Evolutionary conservation across 2,888 invertebrate genomes (phyloP).

Genomic region (Macrophya alboannulata): DNA sequence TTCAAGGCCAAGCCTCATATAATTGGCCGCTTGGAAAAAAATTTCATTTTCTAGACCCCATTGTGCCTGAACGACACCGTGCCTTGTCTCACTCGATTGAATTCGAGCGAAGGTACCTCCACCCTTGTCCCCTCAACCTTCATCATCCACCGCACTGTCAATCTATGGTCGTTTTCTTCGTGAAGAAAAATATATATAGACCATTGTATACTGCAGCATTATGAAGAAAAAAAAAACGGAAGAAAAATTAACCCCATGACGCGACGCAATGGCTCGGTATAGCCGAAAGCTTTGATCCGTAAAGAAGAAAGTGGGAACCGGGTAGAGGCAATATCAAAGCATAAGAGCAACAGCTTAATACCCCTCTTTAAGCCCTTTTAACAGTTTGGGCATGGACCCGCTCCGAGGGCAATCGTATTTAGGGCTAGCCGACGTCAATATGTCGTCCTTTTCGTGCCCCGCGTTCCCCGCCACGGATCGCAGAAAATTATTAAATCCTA

Average conservation of each 20-base stretch:
- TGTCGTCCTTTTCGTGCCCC: conserved; percentile 27
- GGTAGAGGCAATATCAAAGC: conserved; percentile 37
- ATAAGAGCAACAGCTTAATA: conserved; percentile 32
- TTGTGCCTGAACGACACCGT: conserved; percentile 36
- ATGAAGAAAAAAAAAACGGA: not conserved
- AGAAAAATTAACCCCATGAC: not conserved
- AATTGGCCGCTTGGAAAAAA: conserved; percentile 48
- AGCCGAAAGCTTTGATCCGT: not conserved
- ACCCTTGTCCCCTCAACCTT: conserved; percentile 1
- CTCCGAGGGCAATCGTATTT: conserved; percentile 25
- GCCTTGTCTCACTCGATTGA: conserved; percentile 41
- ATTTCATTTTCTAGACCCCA: conserved; percentile 45
- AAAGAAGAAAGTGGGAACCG: not conserved
- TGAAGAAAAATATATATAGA: not conserved
- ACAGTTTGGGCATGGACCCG: not conserved
- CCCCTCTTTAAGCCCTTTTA: conserved; percentile 39
- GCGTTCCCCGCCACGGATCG: not conserved
- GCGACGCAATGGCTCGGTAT: not conserved
- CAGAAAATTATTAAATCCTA: conserved; percentile 42
- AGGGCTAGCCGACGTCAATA: conserved; percentile 44
- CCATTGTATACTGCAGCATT: not conserved
- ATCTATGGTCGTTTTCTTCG: not conserved
- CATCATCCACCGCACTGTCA: not conserved
- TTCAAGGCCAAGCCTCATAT: conserved; percentile 41
- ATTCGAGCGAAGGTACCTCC: conserved; percentile 30